Percentiles rank a stretch among this genome's conserved stretches.
Conservation (phyloP, 2,113 vertebrate species). For the Octodon degus region DNA sequence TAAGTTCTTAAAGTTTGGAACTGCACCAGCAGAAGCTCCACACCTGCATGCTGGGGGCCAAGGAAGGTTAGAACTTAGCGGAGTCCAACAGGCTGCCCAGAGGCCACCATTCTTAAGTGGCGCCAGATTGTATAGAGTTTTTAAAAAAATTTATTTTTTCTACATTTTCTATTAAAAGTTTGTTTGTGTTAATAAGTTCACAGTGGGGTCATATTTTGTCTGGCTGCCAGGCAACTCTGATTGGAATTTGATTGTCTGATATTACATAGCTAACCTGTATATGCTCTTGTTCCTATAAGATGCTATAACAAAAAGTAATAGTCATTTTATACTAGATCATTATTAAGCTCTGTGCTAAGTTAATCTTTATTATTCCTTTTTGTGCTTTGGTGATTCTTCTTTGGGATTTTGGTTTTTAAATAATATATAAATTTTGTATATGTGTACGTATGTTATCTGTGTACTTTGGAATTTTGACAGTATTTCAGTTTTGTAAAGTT, state of each 20-base stretch:
- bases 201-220: neutral
- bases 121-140: neutral
- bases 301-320: neutral
- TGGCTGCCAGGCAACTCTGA: neutral
- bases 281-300: neutral
- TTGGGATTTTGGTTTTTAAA: neutral
- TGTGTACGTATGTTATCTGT: neutral
- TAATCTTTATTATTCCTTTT: neutral
- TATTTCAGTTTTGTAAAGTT: neutral
- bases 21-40: too few species aligned
- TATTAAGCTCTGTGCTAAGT: neutral
- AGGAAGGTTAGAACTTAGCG: too few species aligned
- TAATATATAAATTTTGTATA: neutral
- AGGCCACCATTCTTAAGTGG: too few species aligned
- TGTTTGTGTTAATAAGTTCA: conserved; percentile 29
- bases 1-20: too few species aligned
- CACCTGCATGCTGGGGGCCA: too few species aligned
- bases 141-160: neutral
- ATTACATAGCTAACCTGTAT: neutral
- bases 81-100: too few species aligned
- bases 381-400: neutral
- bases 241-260: neutral
- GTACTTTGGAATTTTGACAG: neutral
- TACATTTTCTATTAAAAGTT: conserved; percentile 29
- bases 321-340: neutral